These are phyloP conservation scores for Byasa hedistus DNA, from an alignment of 2,888 invertebrate genomes.

Conservation along the genomic window DNA sequence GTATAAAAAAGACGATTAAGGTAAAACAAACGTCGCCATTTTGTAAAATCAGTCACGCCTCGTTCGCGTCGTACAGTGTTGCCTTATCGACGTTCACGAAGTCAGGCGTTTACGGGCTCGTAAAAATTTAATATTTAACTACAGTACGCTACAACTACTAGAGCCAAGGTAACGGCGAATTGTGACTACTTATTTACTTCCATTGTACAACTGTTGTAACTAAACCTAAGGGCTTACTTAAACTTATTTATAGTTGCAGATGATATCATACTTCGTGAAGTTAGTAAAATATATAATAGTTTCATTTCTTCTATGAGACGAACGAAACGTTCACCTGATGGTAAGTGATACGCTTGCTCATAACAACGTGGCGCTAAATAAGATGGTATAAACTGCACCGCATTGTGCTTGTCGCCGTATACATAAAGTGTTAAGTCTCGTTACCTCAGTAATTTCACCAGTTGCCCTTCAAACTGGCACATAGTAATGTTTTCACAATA, in stretches of 20 bases:
- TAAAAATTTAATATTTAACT: slow-evolving; percentile 26
- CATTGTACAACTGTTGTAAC: slow-evolving; percentile 12
- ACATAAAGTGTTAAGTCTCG: too few relatives aligned
- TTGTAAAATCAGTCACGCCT: slow-evolving; percentile 30
- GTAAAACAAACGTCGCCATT: slow-evolving; percentile 26
- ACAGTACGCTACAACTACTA: slow-evolving; percentile 8
- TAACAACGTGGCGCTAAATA: too few relatives aligned
- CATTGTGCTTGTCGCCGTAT: too few relatives aligned
- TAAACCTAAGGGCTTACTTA: not conserved
- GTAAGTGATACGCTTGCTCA: too few relatives aligned
- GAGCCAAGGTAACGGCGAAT: slow-evolving; percentile 21
- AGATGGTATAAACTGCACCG: too few relatives aligned
- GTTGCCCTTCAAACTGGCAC: too few relatives aligned
- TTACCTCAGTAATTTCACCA: too few relatives aligned
- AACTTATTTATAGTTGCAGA: slow-evolving; percentile 5
- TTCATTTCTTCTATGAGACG: too few relatives aligned
- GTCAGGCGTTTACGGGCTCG: slow-evolving; percentile 21
- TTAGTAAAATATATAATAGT: not conserved
- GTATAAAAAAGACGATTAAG: slow-evolving; percentile 8
- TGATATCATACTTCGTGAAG: not conserved
- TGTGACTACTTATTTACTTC: slow-evolving; percentile 8
- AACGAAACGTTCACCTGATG: too few relatives aligned
- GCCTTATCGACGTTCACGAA: slow-evolving; percentile 26
- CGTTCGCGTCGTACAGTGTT: slow-evolving; percentile 28
- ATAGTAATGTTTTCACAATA: too few relatives aligned